Percentiles rank a stretch among this genome's conserved stretches.
Conservation (phyloP, 2,888 invertebrate genomes). For the Nebria salina region DNA sequence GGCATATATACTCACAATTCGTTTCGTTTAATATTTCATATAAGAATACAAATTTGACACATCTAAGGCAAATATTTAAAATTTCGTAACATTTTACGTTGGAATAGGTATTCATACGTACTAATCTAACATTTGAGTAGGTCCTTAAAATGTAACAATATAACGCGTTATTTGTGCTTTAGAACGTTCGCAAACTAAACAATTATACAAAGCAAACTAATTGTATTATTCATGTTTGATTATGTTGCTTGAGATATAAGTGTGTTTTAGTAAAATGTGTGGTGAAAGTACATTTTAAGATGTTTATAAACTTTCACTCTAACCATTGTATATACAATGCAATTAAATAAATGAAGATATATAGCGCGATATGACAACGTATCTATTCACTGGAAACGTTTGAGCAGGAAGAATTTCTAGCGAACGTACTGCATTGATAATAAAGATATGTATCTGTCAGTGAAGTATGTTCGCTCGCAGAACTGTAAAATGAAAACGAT, state of each 20-base stretch:
- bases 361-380: background rate
- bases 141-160: background rate
- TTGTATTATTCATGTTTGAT: background rate
- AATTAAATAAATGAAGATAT: background rate
- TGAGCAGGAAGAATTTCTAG: background rate
- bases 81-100: background rate
- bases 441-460: slow-evolving; percentile 1
- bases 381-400: background rate
- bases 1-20: background rate
- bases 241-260: background rate
- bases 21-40: background rate
- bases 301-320: background rate
- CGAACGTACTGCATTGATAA: background rate
- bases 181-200: background rate
- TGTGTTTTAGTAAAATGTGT: background rate
- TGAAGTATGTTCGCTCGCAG: background rate
- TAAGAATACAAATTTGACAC: background rate
- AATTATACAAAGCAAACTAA: background rate
- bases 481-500: background rate
- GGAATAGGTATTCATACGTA: background rate
- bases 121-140: background rate
- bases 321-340: background rate
- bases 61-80: background rate
- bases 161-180: background rate
- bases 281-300: background rate